Percentiles rank a stretch among this genome's conserved stretches.
Conservation (phyloP, 2,797 vertebrate genomes). For the Cynopterus sphinx region DNA sequence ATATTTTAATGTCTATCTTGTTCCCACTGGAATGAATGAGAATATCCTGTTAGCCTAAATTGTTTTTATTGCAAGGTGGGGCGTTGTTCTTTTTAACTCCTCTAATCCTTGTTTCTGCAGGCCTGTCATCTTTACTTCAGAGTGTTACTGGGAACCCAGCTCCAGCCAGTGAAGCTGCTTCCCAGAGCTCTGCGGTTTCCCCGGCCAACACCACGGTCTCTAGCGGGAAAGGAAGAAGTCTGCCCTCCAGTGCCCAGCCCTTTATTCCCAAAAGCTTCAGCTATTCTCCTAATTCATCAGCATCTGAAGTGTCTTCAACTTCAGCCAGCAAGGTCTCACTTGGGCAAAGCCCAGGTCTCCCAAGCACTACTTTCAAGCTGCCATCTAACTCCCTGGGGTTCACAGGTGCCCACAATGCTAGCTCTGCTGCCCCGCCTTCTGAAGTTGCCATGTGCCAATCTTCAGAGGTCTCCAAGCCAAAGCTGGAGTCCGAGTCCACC, state of each 20-base stretch:
- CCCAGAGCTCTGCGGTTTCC: slow-evolving; percentile 82
- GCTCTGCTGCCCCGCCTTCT: slow-evolving; percentile 81
- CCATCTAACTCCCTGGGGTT: slow-evolving; percentile 83
- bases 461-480: slow-evolving; percentile 83
- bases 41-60: neutral
- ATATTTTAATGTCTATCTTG: slow-evolving; percentile 17
- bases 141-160: slow-evolving; percentile 90
- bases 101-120: slow-evolving; percentile 84
- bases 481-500: slow-evolving; percentile 84
- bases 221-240: slow-evolving; percentile 80
- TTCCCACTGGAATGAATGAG: neutral
- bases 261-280: slow-evolving; percentile 84
- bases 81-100: neutral
- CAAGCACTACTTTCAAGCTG: slow-evolving; percentile 83
- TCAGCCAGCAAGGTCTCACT: slow-evolving; percentile 81
- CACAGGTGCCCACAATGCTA: slow-evolving; percentile 77
- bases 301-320: slow-evolving; percentile 87
- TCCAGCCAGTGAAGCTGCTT: slow-evolving; percentile 76
- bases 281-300: slow-evolving; percentile 87
- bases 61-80: neutral
- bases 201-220: slow-evolving; percentile 77
- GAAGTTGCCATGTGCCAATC: slow-evolving; percentile 82
- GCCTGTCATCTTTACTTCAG: slow-evolving; percentile 95
- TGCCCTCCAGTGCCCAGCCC: slow-evolving; percentile 79
- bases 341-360: slow-evolving; percentile 79